phyloP scores from a whole-genome alignment of 2,113 vertebrate species.

The Eira barbara region DNA sequence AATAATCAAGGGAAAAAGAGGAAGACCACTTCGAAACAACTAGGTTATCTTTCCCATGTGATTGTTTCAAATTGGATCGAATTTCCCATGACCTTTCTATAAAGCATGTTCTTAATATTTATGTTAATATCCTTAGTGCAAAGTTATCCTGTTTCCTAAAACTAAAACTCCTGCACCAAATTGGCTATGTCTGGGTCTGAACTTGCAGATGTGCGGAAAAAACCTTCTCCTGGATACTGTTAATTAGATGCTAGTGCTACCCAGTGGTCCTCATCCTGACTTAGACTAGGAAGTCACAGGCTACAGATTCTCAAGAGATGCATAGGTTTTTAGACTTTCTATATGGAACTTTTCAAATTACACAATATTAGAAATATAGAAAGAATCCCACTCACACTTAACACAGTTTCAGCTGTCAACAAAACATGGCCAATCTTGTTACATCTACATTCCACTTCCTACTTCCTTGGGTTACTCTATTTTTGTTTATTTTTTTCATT shows the following conservation, averaged over 20 bases:
- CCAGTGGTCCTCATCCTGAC: too few species aligned
- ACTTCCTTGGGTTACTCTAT: background rate
- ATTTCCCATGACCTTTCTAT: constrained; percentile 44
- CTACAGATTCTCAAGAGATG: background rate
- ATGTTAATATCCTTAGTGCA: background rate
- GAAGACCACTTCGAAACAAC: background rate
- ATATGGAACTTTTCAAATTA: background rate
- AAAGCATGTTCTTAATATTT: constrained; percentile 12
- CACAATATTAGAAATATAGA: background rate
- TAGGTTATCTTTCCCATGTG: background rate
- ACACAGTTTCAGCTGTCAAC: background rate
- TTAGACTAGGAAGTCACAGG: background rate
- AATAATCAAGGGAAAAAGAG: background rate
- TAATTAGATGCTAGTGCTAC: background rate
- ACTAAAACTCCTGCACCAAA: background rate
- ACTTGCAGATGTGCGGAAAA: background rate
- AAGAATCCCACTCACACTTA: background rate
- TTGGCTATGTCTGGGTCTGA: background rate
- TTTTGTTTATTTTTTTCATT: too few species aligned
- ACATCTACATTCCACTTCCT: background rate
- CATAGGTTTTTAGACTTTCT: background rate
- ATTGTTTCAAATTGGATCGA: constrained; percentile 23
- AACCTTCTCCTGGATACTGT: background rate
- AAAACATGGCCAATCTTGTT: background rate
- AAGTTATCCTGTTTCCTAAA: constrained; percentile 23